Conservation (phyloP, 2,113 vertebrate genomes). For the Lagenorhynchus albirostris region DNA sequence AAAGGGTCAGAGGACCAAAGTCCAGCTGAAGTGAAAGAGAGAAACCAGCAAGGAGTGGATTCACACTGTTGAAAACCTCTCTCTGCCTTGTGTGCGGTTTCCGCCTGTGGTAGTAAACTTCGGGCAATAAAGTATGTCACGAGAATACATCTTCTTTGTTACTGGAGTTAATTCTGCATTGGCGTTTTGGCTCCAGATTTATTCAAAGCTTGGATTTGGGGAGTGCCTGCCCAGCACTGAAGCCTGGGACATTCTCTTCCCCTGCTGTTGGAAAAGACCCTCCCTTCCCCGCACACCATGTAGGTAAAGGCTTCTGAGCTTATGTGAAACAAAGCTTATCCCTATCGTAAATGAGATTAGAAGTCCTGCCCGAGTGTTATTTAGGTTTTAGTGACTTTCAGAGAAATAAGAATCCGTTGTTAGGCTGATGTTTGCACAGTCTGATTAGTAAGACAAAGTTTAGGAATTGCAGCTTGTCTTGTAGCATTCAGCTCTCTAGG, state of each 20-base stretch:
- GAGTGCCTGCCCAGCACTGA: background rate
- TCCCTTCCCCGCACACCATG: background rate
- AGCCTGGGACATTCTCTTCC: background rate
- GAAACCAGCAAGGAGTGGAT: background rate
- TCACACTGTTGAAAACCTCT: background rate
- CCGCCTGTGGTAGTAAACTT: background rate
- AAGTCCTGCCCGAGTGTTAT: background rate
- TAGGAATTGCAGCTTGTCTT: background rate
- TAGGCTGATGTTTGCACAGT: background rate
- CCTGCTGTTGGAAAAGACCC: background rate
- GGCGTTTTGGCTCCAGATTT: slow-evolving; percentile 1
- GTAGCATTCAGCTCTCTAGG: background rate
- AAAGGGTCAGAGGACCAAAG: background rate
- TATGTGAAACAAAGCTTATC: slow-evolving; percentile 16
- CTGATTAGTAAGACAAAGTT: background rate
- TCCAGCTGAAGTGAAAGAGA: background rate
- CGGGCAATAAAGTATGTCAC: background rate
- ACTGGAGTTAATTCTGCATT: background rate
- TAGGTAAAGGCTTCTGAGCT: background rate
- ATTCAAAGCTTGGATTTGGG: background rate
- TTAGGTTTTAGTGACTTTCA: slow-evolving; percentile 29
- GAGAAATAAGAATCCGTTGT: background rate
- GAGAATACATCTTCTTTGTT: slow-evolving; percentile 11
- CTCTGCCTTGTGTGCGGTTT: background rate
- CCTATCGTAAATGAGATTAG: background rate